Conservation (phyloP, 1,140 invertebrate genomes). For the Philotrypesis tridentata region DNA sequence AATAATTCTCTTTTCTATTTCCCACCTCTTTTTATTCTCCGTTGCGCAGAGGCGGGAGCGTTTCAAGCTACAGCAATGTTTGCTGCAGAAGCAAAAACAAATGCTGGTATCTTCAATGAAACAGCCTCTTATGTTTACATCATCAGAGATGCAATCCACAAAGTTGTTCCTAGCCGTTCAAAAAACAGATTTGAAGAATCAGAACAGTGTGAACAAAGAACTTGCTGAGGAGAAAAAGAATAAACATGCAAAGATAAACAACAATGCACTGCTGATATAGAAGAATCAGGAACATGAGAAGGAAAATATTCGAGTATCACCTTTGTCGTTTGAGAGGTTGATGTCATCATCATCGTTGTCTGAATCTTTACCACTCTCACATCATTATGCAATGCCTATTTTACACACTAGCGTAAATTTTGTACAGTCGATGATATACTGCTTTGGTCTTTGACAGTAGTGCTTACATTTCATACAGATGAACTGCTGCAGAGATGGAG, state of each 20-base stretch:
- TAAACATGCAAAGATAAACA: conserved; percentile 60
- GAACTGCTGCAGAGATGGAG: conserved; percentile 87
- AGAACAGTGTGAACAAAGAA: conserved; percentile 52
- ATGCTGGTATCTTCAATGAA: neutral
- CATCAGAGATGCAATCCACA: neutral
- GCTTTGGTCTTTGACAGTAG: no score
- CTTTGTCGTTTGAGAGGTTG: conserved; percentile 6
- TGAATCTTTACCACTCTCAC: conserved; percentile 5
- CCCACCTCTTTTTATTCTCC: no score
- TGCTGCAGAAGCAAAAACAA: neutral
- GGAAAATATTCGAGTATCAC: conserved; percentile 63
- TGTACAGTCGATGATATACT: no score
- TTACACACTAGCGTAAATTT: no score
- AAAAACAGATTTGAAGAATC: neutral
- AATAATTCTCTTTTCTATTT: no score
- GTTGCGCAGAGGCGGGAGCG: no score
- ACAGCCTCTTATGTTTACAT: conserved; percentile 8
- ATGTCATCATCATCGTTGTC: conserved; percentile 10
- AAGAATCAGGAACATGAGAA: conserved; percentile 72
- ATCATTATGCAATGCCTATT: conserved; percentile 43
- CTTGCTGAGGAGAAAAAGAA: conserved; percentile 65
- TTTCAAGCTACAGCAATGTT: conserved; percentile 14
- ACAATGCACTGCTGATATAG: no score
- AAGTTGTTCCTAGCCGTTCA: neutral
- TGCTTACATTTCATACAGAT: neutral